Evolutionary conservation across 2,888 invertebrate species (phyloP).

Genomic region (Drosophila koepferae): DNA sequence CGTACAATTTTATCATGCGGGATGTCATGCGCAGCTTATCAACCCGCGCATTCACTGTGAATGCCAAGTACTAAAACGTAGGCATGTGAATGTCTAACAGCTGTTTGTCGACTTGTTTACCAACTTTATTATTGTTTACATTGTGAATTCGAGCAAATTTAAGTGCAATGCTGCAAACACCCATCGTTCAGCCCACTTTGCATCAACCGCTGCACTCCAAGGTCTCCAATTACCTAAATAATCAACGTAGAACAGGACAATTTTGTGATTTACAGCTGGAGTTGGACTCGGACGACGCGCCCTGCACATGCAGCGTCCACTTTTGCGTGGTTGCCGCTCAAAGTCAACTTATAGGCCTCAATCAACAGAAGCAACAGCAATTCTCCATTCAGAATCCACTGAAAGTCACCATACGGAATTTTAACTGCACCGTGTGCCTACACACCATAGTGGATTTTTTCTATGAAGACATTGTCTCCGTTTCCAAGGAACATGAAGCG

Average conservation of each 20-base stretch:
- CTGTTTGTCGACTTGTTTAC: constrained; percentile 34
- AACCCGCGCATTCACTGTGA: neutral
- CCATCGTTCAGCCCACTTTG: constrained; percentile 63
- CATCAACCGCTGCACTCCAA: constrained; percentile 83
- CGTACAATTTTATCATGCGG: neutral
- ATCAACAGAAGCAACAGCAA: constrained; percentile 79
- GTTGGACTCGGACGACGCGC: constrained; percentile 64
- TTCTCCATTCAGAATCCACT: constrained; percentile 84
- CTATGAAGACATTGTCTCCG: constrained; percentile 82
- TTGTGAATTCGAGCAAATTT: neutral
- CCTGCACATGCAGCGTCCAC: constrained; percentile 71
- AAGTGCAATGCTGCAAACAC: constrained; percentile 41
- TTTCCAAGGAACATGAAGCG: constrained; percentile 80
- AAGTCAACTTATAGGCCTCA: constrained; percentile 80
- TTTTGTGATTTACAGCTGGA: constrained; percentile 82
- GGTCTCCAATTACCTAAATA: constrained; percentile 83
- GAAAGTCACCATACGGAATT: constrained; percentile 82
- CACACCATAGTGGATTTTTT: constrained; percentile 83
- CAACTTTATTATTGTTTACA: constrained; percentile 17
- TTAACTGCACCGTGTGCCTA: constrained; percentile 80
- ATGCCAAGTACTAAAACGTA: neutral
- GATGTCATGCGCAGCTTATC: neutral
- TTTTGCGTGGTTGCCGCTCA: constrained; percentile 84
- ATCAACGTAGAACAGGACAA: constrained; percentile 81
- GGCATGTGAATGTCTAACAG: constrained; percentile 38